These are phyloP conservation scores for Passer domesticus DNA, from an alignment of 2,113 vertebrate genomes.

Conservation along the genomic window DNA sequence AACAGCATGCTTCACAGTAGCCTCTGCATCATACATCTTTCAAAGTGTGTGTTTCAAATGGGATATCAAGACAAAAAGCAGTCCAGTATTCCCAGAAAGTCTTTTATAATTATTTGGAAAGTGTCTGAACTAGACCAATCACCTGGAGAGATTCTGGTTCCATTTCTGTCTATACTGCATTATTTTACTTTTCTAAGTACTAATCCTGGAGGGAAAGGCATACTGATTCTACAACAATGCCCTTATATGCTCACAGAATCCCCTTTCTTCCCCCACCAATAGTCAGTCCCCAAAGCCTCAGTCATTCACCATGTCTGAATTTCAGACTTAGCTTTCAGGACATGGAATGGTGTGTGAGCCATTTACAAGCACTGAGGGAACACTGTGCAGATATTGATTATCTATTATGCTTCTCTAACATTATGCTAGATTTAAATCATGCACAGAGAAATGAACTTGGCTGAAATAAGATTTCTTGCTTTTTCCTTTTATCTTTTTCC, in stretches of 20 bases:
- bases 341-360: background rate
- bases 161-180: background rate
- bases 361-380: background rate
- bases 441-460: background rate
- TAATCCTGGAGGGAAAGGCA: background rate
- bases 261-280: background rate
- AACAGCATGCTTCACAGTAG: background rate
- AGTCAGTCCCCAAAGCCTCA: background rate
- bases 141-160: background rate
- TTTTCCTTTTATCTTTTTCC: background rate
- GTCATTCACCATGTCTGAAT: background rate
- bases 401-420: background rate
- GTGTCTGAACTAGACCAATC: background rate
- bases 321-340: constrained; percentile 2
- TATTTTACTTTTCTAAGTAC: background rate
- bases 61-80: background rate
- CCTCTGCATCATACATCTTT: background rate
- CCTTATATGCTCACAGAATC: background rate
- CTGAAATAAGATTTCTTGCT: background rate
- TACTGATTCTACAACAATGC: background rate
- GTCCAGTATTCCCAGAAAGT: background rate
- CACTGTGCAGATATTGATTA: background rate
- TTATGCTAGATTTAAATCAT: background rate
- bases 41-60: background rate
- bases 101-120: background rate